A percentile compares a stretch with the other conserved stretches of the same genome.
These are phyloP conservation scores for Brachymystax lenok DNA, from an alignment of 2,797 vertebrate species.

Conservation along the genomic window DNA sequence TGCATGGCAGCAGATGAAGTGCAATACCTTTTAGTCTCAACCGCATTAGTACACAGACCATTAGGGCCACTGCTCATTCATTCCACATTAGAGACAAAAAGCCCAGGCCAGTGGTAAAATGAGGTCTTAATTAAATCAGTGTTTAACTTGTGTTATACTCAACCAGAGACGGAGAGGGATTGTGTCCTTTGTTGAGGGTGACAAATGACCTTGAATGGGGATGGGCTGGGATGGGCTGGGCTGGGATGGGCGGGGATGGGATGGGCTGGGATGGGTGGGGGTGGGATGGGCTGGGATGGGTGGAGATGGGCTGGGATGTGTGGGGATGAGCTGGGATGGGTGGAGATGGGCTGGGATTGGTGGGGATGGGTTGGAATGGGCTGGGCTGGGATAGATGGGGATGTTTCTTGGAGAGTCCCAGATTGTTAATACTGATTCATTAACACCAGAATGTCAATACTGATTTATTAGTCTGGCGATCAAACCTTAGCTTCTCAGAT, in stretches of 20 bases:
- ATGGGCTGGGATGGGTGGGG: no score
- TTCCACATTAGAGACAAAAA: slow-evolving; percentile 53
- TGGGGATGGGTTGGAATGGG: no score
- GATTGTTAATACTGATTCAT: background rate
- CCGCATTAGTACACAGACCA: slow-evolving; percentile 40
- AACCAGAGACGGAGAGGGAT: slow-evolving; percentile 18
- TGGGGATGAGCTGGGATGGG: background rate
- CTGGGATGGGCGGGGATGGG: no score
- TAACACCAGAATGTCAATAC: background rate
- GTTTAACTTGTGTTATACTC: slow-evolving; percentile 33
- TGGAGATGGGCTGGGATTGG: background rate
- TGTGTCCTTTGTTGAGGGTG: slow-evolving; percentile 7
- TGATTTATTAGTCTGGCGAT: background rate
- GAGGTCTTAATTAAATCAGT: slow-evolving; percentile 42
- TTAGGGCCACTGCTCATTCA: slow-evolving; percentile 58
- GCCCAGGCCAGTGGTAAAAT: slow-evolving; percentile 34
- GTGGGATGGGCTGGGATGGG: no score
- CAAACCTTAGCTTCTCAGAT: background rate
- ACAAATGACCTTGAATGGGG: slow-evolving; percentile 23
- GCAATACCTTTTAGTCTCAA: slow-evolving; percentile 32
- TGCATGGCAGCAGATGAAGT: slow-evolving; percentile 29
- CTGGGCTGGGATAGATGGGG: background rate
- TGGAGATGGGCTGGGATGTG: no score
- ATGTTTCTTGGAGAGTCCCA: background rate
- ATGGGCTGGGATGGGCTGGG: background rate